Evolutionary conservation across 2,113 vertebrate species (phyloP).

Genomic region (Chaetodon auriga): DNA sequence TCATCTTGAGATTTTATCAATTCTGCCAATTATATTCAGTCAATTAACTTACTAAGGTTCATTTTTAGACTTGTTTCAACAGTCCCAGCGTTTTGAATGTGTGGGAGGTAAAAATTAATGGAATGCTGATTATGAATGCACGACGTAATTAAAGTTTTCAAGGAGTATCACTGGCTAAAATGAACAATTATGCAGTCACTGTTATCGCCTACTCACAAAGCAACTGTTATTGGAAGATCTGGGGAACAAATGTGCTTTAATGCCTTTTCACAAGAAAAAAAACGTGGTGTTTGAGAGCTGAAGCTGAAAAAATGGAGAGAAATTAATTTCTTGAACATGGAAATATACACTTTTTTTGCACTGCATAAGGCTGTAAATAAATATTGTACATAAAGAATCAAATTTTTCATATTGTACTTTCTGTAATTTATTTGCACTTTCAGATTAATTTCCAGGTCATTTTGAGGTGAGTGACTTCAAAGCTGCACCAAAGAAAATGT

Average conservation of each 20-base stretch:
- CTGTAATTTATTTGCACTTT: not conserved
- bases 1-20: not conserved
- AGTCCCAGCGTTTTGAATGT: not conserved
- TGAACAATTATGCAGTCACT: conserved; percentile 29
- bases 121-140: conserved; percentile 18
- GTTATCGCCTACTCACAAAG: conserved; percentile 25
- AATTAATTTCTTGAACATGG: too few relatives aligned
- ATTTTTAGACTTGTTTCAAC: not conserved
- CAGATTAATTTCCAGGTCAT: not conserved
- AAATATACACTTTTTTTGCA: too few relatives aligned
- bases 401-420: not conserved
- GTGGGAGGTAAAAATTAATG: conserved; percentile 10
- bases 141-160: conserved; percentile 26
- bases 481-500: not conserved
- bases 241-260: not conserved
- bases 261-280: not conserved
- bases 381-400: not conserved
- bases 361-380: not conserved
- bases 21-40: not conserved
- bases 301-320: not conserved
- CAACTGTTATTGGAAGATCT: not conserved
- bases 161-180: conserved; percentile 31
- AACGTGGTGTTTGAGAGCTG: not conserved
- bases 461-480: not conserved
- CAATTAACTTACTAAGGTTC: not conserved